Evolutionary conservation across 2,797 vertebrate genomes (phyloP).

Genomic region (Spheniscus humboldti): DNA sequence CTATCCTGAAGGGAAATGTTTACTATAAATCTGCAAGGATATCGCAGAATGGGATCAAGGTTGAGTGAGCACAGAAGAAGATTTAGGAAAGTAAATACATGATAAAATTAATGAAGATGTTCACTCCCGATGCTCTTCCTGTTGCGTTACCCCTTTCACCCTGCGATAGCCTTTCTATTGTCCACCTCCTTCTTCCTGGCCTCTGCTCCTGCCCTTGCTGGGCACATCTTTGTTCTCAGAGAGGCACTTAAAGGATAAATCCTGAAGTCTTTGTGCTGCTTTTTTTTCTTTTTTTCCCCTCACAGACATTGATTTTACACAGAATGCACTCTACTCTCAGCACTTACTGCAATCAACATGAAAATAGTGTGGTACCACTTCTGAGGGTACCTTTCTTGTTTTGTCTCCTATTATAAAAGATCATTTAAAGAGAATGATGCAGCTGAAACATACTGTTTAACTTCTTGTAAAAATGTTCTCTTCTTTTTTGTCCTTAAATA

Average conservation of each 20-base stretch:
- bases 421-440: slow-evolving; percentile 69
- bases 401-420: slow-evolving; percentile 67
- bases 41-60: background rate
- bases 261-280: slow-evolving; percentile 34
- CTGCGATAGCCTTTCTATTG: background rate
- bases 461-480: slow-evolving; percentile 45
- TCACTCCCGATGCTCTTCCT: background rate
- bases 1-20: background rate
- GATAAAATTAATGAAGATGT: slow-evolving; percentile 15
- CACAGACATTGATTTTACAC: slow-evolving; percentile 67
- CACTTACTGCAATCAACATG: slow-evolving; percentile 71
- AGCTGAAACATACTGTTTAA: slow-evolving; percentile 68
- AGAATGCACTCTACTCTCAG: slow-evolving; percentile 56
- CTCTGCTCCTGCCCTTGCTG: background rate
- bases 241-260: slow-evolving; percentile 66
- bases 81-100: background rate
- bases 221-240: background rate
- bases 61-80: background rate
- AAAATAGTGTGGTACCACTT: slow-evolving; percentile 62
- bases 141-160: background rate
- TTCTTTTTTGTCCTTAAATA: slow-evolving; percentile 32
- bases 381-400: slow-evolving; percentile 59
- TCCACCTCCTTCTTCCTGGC: background rate
- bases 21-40: slow-evolving; percentile 2
- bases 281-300: background rate